Percentiles rank a stretch among this genome's conserved stretches.
These are phyloP conservation scores for Pasiphila rectangulata DNA, from an alignment of 2,888 invertebrate species.

Conservation along the genomic window DNA sequence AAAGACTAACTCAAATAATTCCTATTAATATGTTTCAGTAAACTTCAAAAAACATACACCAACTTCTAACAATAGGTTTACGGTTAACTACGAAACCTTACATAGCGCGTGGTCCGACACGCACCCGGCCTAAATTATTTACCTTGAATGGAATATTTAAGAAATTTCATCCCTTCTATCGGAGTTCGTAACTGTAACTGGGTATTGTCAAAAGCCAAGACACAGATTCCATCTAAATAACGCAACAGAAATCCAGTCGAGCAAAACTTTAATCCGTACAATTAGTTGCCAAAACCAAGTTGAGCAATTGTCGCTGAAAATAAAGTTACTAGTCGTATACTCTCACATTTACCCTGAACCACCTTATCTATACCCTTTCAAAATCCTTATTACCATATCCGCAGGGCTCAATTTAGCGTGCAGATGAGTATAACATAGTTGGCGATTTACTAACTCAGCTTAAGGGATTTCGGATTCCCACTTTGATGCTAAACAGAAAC, in stretches of 20 bases:
- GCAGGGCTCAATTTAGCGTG: slow-evolving; percentile 36
- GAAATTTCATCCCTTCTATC: too few relatives aligned
- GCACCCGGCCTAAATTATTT: too few relatives aligned
- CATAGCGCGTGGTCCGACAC: too few relatives aligned
- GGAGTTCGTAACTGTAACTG: too few relatives aligned
- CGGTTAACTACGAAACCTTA: too few relatives aligned
- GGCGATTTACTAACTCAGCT: slow-evolving; percentile 62
- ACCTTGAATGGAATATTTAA: too few relatives aligned
- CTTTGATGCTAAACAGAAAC: slow-evolving; percentile 70
- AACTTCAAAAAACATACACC: too few relatives aligned
- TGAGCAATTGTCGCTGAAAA: slow-evolving; percentile 73
- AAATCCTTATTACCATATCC: slow-evolving; percentile 26
- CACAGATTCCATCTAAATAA: slow-evolving; percentile 14
- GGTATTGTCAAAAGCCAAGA: slow-evolving; percentile 1
- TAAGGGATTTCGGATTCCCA: slow-evolving; percentile 72
- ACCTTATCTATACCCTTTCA: slow-evolving; percentile 30
- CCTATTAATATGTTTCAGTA: too few relatives aligned
- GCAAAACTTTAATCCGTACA: slow-evolving; percentile 66
- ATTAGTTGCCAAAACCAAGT: slow-evolving; percentile 72
- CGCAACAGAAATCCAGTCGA: slow-evolving; percentile 43
- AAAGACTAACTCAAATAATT: too few relatives aligned
- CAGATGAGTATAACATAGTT: slow-evolving; percentile 30
- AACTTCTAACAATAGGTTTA: too few relatives aligned
- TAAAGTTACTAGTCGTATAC: slow-evolving; percentile 65
- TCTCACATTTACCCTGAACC: slow-evolving; percentile 52